Evolutionary conservation across 2,797 vertebrate species (phyloP), one percentile per base, ranked within the genome.

Genomic region (Oreortyx pictus): DNA sequence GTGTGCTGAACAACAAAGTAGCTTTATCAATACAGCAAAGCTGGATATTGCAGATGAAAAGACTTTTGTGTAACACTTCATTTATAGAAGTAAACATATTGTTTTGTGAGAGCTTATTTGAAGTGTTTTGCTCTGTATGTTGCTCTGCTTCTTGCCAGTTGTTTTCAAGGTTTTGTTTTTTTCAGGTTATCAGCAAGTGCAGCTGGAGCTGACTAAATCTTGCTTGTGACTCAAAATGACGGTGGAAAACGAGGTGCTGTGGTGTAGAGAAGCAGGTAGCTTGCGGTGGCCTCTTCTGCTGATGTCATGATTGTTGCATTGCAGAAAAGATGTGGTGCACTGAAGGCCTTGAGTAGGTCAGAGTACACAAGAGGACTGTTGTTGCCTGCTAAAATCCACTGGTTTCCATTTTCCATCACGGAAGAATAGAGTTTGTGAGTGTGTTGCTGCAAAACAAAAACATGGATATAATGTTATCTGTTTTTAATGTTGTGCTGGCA

Each of bases 21-120:
- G 54, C 17, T 64, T 31, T 54, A 1, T 61, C 67, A 64, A 23
- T 23, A 20, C 2, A 0, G 49, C 72, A 35, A 78, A 46, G n/a
- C 20, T 50, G 62, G 70, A 25, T 37, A 14, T 20, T 4, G 1
- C 0, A 3, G 33, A 39, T 29, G 7, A 74, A 80, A 91, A 52
- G 19, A 52, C 86, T 89, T 31, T 19, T 0, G 0, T 27, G 3
- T 54, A 76, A 57, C 27, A 43, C 9, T 25, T 3, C 6, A 24
- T 71, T 64, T 65, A 37, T 10, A 27, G 62, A 81, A 37, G 27
- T 44, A 25, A 88, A 39, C 12, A 7, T 61, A 15, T 9, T 0
- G 11, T 59, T 73, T 56, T 52, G 50, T 29, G 2, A n/a, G 66
- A 73, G 12, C 25, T 2, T 6, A 35, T 80, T 73, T 44, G 39